Conservation (phyloP, 2,797 vertebrate genomes). For the Hybognathus amarus region DNA sequence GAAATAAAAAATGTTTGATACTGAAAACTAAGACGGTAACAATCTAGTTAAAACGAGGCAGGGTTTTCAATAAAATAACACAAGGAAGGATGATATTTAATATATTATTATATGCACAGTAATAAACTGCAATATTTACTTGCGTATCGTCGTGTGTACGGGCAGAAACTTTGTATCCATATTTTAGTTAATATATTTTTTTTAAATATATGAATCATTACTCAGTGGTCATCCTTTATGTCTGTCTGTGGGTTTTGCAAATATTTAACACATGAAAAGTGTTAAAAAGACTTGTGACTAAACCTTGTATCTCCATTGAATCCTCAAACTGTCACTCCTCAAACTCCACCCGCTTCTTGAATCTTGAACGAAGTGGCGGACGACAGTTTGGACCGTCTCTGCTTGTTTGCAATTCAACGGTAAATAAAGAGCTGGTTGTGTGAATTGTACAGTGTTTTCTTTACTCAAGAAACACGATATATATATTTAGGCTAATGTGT, state of each 20-base stretch:
- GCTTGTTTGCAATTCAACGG: constrained; percentile 1
- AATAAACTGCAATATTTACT: background rate
- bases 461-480: background rate
- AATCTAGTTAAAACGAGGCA: background rate
- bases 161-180: background rate
- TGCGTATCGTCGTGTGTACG: background rate
- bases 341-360: background rate
- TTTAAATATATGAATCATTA: background rate
- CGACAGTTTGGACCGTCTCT: constrained; percentile 4
- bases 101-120: background rate
- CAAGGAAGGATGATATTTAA: background rate
- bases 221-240: background rate
- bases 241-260: background rate
- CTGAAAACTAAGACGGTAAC: background rate
- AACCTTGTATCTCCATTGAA: background rate
- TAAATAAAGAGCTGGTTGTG: background rate
- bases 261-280: background rate
- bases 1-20: background rate
- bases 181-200: background rate
- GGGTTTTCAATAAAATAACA: background rate
- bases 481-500: background rate
- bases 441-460: background rate
- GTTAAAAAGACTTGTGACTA: constrained; percentile 2
- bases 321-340: background rate
- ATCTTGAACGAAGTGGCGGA: constrained; percentile 3